Evolutionary conservation across 2,888 invertebrate genomes (phyloP).

Genomic region (Xestobium rufovillosum): DNA sequence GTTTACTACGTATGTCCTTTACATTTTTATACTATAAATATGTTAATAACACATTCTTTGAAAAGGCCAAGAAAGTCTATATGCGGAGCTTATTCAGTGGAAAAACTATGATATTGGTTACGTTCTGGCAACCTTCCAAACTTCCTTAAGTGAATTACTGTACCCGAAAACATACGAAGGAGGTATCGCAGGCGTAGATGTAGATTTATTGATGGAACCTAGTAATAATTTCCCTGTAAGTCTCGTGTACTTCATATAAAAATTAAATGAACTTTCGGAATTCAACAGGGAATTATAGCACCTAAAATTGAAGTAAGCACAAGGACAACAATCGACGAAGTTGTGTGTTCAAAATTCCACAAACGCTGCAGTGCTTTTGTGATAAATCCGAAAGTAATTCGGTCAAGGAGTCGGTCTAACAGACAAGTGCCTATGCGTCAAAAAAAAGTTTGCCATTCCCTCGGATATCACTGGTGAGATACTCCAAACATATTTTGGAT

Average conservation of each 20-base stretch:
- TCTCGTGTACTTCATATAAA: constrained; percentile 11
- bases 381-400: constrained; percentile 42
- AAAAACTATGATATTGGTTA: constrained; percentile 43
- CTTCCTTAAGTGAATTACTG: constrained; percentile 55
- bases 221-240: constrained; percentile 59
- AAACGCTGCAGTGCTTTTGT: constrained; percentile 26
- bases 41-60: too few species aligned
- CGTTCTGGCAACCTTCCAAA: constrained; percentile 57
- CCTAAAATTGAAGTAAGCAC: constrained; percentile 66
- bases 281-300: constrained; percentile 56
- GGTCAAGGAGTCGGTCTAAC: constrained; percentile 26
- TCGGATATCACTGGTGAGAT: constrained; percentile 26
- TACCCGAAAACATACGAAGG: constrained; percentile 52
- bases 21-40: too few species aligned
- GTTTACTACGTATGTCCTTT: constrained; percentile 42
- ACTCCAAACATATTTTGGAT: too few species aligned
- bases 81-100: constrained; percentile 61
- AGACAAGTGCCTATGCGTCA: constrained; percentile 18
- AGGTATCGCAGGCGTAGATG: constrained; percentile 49
- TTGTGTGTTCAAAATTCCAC: constrained; percentile 32
- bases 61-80: constrained; percentile 54
- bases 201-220: constrained; percentile 63
- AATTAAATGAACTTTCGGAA: constrained; percentile 1
- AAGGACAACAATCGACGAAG: constrained; percentile 59
- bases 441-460: constrained; percentile 30